Evolutionary conservation across 2,888 invertebrate species (phyloP).

Genomic region (Stegophylla sp.): DNA sequence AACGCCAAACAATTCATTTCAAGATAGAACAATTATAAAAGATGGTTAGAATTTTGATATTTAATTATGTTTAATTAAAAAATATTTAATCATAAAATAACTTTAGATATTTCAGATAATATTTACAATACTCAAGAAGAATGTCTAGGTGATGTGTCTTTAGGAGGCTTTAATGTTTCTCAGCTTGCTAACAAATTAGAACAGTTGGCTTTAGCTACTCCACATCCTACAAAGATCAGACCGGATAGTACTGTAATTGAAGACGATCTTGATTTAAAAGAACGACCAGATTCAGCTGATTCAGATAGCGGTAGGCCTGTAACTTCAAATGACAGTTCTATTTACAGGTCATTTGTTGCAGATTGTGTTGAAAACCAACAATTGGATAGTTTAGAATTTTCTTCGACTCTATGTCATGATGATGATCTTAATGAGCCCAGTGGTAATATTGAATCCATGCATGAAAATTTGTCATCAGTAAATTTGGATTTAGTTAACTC

Average conservation of each 20-base stretch:
- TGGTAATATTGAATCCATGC: conserved; percentile 38
- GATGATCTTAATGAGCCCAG: conserved; percentile 12
- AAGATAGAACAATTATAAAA: conserved; percentile 44
- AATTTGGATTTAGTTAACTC: conserved; percentile 51
- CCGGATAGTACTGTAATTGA: conserved; percentile 22
- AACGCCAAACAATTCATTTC: conserved; percentile 50
- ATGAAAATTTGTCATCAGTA: conserved; percentile 45
- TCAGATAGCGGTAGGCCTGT: conserved; percentile 51
- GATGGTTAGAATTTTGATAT: conserved; percentile 36
- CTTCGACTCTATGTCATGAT: conserved; percentile 34
- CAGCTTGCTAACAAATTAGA: conserved; percentile 51
- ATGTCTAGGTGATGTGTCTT: conserved; percentile 30
- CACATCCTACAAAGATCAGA: conserved; percentile 25
- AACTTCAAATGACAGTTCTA: conserved; percentile 50
- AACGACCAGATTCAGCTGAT: conserved; percentile 53
- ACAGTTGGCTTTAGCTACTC: conserved; percentile 51
- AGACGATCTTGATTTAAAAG: conserved; percentile 45
- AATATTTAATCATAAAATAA: background rate
- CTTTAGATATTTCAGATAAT: conserved; percentile 25
- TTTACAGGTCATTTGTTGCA: conserved; percentile 48
- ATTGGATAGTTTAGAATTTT: conserved; percentile 48
- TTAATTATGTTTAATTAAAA: background rate
- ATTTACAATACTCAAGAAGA: conserved; percentile 21
- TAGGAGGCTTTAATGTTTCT: conserved; percentile 35
- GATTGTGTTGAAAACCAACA: conserved; percentile 56